These are phyloP conservation scores for Muscidifurax raptorellus DNA, from an alignment of 1,140 invertebrate species.

Conservation along the genomic window DNA sequence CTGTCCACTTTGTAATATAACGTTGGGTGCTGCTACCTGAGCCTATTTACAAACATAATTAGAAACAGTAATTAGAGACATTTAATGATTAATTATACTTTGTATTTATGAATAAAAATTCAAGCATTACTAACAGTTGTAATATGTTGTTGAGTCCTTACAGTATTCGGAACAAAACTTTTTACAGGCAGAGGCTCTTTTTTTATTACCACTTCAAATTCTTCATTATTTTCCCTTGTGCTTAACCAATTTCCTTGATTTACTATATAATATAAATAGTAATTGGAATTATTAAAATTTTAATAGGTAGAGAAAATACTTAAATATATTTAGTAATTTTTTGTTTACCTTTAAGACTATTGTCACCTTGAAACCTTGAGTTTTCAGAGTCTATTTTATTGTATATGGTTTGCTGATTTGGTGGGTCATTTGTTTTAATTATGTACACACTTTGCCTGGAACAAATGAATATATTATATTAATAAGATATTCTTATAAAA, in stretches of 20 bases:
- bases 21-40: constrained; percentile 23
- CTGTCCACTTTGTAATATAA: constrained; percentile 27
- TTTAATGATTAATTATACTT: background rate
- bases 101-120: background rate
- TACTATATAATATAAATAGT: background rate
- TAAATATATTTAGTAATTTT: constrained; percentile 41
- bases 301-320: background rate
- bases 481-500: background rate
- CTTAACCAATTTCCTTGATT: constrained; percentile 25
- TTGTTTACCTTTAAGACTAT: constrained; percentile 64
- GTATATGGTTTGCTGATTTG: constrained; percentile 58
- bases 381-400: constrained; percentile 63
- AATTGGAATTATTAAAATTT: background rate
- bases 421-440: constrained; percentile 68
- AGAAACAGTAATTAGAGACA: background rate
- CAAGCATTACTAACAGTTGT: constrained; percentile 18
- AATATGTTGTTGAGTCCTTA: constrained; percentile 26
- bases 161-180: constrained; percentile 19
- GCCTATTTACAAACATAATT: constrained; percentile 30
- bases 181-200: constrained; percentile 36
- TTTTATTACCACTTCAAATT: constrained; percentile 26
- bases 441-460: constrained; percentile 71
- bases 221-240: constrained; percentile 33
- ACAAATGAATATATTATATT: constrained; percentile 39
- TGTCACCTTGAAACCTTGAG: constrained; percentile 61